phyloP scores from a whole-genome alignment of 2,113 vertebrate genomes.

The Phaethon lepturus region DNA sequence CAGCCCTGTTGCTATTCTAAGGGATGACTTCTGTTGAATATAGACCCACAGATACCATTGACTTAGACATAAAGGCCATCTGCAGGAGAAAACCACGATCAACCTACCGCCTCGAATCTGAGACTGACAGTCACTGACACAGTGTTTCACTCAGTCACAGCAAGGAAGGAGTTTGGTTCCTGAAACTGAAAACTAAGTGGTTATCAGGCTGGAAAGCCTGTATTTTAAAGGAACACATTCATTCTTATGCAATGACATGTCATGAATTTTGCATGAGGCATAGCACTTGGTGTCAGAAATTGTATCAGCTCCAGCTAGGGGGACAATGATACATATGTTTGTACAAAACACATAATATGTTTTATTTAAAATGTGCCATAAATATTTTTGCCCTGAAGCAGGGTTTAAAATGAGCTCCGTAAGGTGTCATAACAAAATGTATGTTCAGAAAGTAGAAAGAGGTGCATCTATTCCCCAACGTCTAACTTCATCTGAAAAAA shows the following conservation, averaged over 20 bases:
- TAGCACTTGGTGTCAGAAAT: constrained; percentile 74
- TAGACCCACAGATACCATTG: not conserved
- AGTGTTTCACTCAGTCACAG: not conserved
- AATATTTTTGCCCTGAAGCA: constrained; percentile 78
- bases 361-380: constrained; percentile 79
- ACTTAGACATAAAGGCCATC: not conserved
- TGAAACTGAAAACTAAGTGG: constrained; percentile 38
- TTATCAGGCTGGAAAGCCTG: constrained; percentile 47
- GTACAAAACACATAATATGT: constrained; percentile 79
- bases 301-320: constrained; percentile 73
- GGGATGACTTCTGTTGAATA: not conserved
- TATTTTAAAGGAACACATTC: constrained; percentile 62
- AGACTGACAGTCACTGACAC: not conserved
- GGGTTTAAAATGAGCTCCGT: constrained; percentile 68
- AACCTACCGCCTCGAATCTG: not conserved
- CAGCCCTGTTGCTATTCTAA: not conserved
- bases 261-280: constrained; percentile 77
- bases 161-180: constrained; percentile 24
- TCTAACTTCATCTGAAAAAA: constrained; percentile 50
- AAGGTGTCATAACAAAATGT: constrained; percentile 61
- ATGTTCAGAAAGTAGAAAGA: constrained; percentile 58
- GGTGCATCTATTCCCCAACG: constrained; percentile 56
- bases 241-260: constrained; percentile 71
- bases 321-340: constrained; percentile 79
- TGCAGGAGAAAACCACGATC: not conserved